Conservation (phyloP, 2,797 vertebrate genomes). For the Propithecus deckenii region DNA sequence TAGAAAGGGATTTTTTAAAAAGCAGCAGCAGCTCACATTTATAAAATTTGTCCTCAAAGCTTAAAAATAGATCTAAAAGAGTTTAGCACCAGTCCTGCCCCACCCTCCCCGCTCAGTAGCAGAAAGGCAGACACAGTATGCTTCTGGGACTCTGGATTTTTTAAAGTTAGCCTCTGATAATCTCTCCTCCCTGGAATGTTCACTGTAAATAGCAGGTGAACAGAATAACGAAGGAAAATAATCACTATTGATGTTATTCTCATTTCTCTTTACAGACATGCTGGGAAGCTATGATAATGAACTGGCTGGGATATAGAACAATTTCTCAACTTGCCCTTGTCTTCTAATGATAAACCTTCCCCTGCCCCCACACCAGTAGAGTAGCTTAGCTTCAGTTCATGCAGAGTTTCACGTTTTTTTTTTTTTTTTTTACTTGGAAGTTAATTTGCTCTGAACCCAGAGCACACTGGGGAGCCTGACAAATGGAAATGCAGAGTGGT, state of each 20-base stretch:
- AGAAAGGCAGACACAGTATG: conserved; percentile 25
- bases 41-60: conserved; percentile 52
- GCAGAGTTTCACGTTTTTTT: not conserved
- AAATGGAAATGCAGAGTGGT: not conserved
- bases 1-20: conserved; percentile 23
- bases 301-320: conserved; percentile 22
- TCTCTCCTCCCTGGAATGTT: conserved; percentile 42
- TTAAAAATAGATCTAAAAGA: conserved; percentile 71
- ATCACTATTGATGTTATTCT: not conserved
- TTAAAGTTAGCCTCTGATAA: conserved; percentile 28
- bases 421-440: not conserved
- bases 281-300: conserved; percentile 48
- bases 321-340: conserved; percentile 38
- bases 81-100: not conserved
- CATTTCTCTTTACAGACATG: conserved; percentile 13
- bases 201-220: conserved; percentile 60
- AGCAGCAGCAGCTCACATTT: conserved; percentile 60
- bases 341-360: not conserved
- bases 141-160: conserved; percentile 28
- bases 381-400: not conserved
- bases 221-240: conserved; percentile 6
- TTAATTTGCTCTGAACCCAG: conserved; percentile 49
- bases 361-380: not conserved
- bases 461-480: not conserved
- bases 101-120: not conserved